phyloP scores from a whole-genome alignment of 1,140 invertebrate genomes.

The Phenacoccus solenopsis region DNA sequence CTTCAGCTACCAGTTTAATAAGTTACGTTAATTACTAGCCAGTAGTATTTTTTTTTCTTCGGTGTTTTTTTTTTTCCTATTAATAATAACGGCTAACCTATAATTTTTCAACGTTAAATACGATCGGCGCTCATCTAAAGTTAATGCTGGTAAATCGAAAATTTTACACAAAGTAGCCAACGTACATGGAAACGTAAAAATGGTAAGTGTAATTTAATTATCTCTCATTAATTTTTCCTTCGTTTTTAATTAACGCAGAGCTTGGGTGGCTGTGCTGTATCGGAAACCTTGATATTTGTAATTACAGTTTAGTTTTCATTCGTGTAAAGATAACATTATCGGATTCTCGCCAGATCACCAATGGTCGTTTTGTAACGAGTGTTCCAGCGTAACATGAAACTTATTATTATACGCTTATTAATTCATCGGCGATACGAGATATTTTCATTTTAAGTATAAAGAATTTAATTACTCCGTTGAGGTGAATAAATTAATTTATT shows the following conservation, averaged over 20 bases:
- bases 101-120: not conserved
- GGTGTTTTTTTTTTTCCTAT: not conserved
- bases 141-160: not conserved
- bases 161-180: not conserved
- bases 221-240: not conserved
- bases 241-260: not conserved
- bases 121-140: not conserved
- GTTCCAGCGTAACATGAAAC: no score
- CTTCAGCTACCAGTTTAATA: not conserved
- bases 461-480: no score
- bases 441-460: no score
- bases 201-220: not conserved
- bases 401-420: no score
- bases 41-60: not conserved
- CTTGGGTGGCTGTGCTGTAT: not conserved
- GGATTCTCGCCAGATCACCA: no score
- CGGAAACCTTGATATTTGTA: no score
- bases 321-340: no score
- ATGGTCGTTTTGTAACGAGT: no score
- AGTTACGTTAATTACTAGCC: conserved; percentile 11
- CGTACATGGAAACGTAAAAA: not conserved
- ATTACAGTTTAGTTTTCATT: no score
- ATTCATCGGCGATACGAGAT: no score
- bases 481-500: no score
- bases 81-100: not conserved